Percentiles rank a stretch among this genome's conserved stretches.
Conservation (phyloP, 2,113 vertebrate genomes). For the Eurystomus gularis region DNA sequence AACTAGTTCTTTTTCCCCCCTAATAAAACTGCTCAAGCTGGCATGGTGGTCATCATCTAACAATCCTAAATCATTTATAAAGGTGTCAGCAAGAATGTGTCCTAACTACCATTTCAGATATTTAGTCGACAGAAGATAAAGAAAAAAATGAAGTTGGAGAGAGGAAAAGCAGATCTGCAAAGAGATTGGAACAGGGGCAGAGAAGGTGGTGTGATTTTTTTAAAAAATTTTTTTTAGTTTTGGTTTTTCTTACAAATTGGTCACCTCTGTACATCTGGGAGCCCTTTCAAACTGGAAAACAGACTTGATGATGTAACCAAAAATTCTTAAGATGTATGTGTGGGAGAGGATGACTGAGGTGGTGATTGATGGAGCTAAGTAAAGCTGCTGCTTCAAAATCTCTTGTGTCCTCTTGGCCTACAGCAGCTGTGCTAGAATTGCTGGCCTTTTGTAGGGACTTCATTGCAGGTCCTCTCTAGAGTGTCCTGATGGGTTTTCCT, state of each 20-base stretch:
- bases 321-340: neutral
- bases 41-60: neutral
- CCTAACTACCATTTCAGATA: neutral
- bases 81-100: neutral
- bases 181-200: neutral
- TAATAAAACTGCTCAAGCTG: neutral
- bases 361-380: neutral
- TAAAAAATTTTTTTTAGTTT: neutral
- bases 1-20: accelerated
- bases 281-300: neutral
- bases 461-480: neutral
- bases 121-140: neutral
- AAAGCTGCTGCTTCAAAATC: neutral
- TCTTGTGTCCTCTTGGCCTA: neutral
- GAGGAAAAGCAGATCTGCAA: neutral
- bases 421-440: neutral
- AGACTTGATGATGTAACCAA: neutral
- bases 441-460: neutral
- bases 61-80: neutral
- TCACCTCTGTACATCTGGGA: neutral
- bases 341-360: neutral
- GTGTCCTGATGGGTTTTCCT: neutral
- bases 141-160: neutral
- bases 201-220: neutral
- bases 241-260: neutral